A percentile compares a stretch with the other conserved stretches of the same genome.
Conservation (phyloP, 2,888 invertebrate genomes). For the Pasiphila rectangulata region DNA sequence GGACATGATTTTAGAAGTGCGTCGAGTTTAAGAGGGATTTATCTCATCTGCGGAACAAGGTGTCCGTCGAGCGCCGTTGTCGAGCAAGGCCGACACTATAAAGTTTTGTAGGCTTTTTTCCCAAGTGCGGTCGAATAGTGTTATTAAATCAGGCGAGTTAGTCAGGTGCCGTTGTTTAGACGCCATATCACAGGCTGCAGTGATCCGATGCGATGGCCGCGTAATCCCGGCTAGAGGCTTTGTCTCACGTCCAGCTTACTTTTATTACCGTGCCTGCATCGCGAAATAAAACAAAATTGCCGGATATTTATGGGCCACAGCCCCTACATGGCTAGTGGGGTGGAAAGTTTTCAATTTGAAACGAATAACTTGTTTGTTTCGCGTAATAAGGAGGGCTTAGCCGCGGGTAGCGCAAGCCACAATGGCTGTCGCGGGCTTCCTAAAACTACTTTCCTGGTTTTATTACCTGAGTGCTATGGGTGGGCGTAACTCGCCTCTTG, state of each 20-base stretch:
- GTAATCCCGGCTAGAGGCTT: conserved; percentile 76
- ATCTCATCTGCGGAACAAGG: conserved; percentile 40
- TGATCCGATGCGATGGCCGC: conserved; percentile 75
- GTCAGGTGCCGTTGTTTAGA: conserved; percentile 70
- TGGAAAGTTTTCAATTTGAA: conserved; percentile 81
- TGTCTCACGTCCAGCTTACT: conserved; percentile 81
- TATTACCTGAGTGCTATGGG: conserved; percentile 73
- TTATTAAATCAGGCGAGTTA: conserved; percentile 44
- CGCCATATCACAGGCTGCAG: conserved; percentile 69
- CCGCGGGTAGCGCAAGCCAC: conserved; percentile 68
- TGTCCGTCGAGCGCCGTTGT: conserved; percentile 34
- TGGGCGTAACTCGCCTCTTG: conserved; percentile 50
- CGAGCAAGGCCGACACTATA: conserved; percentile 25
- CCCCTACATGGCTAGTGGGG: conserved; percentile 75
- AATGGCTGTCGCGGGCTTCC: conserved; percentile 74
- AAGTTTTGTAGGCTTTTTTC: conserved; percentile 27
- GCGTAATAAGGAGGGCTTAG: conserved; percentile 77
- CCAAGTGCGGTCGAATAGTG: conserved; percentile 29
- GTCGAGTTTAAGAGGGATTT: conserved; percentile 48
- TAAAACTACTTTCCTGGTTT: conserved; percentile 79
- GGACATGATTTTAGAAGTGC: conserved; percentile 55
- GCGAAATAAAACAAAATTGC: conserved; percentile 81
- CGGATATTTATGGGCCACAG: conserved; percentile 78
- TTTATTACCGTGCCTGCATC: conserved; percentile 80
- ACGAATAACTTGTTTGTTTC: conserved; percentile 79